phyloP scores from a whole-genome alignment of 2,888 invertebrate genomes.

The Aphodius granarius region DNA sequence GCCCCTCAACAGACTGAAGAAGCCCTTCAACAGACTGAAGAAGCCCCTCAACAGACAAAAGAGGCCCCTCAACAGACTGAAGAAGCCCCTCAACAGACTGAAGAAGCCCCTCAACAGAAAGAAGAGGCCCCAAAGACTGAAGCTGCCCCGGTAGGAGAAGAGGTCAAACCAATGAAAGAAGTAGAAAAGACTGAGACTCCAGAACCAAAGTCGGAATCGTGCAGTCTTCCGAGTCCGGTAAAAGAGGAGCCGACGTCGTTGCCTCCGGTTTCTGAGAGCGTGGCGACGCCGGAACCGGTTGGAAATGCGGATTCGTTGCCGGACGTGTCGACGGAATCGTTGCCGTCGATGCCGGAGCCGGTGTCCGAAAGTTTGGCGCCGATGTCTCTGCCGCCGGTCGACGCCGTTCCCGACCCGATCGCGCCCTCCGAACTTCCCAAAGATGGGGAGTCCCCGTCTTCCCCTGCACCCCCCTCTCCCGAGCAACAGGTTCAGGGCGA shows the following conservation, averaged over 20 bases:
- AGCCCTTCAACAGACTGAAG: conserved; percentile 10
- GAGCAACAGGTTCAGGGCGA: conserved; percentile 34
- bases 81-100: conserved; percentile 11
- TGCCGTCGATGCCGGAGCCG: conserved; percentile 50
- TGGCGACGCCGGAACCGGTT: conserved; percentile 34
- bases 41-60: conserved; percentile 17
- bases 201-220: conserved; percentile 8
- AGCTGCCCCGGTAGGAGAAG: conserved; percentile 2
- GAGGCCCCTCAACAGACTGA: conserved; percentile 4
- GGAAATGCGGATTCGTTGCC: conserved; percentile 51
- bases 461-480: conserved; percentile 26
- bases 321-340: conserved; percentile 51
- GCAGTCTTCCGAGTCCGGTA: conserved; percentile 23
- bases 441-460: conserved; percentile 12
- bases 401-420: conserved; percentile 51
- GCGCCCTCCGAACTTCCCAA: conserved; percentile 33
- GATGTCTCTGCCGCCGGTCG: conserved; percentile 53
- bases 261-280: conserved; percentile 22
- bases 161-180: not conserved
- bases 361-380: conserved; percentile 50
- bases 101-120: conserved; percentile 11
- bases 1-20: conserved; percentile 10
- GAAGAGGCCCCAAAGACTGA: conserved; percentile 11
- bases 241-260: conserved; percentile 30
- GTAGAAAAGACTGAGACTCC: conserved; percentile 1